phyloP scores from a whole-genome alignment of 2,888 invertebrate genomes.

The Stenchaetothrips biformis region DNA sequence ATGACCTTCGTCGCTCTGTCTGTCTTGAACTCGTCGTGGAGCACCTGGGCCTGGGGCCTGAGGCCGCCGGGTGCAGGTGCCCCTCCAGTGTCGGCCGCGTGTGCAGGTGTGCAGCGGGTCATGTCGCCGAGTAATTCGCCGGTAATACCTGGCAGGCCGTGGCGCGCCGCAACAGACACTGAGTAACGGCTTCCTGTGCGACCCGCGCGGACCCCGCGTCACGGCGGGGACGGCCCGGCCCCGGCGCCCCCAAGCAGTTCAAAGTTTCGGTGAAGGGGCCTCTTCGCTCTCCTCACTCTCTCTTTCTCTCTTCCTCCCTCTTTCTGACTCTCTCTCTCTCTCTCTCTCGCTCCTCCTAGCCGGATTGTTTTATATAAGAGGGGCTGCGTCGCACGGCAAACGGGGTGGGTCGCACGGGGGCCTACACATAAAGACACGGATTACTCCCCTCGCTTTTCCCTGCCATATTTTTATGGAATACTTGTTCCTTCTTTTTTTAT shows the following conservation, averaged over 20 bases:
- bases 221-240: too few species aligned
- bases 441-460: not conserved
- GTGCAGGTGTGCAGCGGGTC: too few species aligned
- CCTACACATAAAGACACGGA: conserved; percentile 20
- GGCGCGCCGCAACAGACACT: not conserved
- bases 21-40: too few species aligned
- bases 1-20: too few species aligned
- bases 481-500: not conserved
- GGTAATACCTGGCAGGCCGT: too few species aligned
- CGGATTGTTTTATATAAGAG: conserved; percentile 3
- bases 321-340: not conserved
- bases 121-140: too few species aligned
- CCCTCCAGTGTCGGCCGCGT: too few species aligned
- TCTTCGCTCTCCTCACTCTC: not conserved
- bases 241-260: too few species aligned
- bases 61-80: too few species aligned
- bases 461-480: conserved; percentile 16
- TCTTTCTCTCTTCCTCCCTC: not conserved
- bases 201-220: not conserved
- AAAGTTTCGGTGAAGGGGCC: too few species aligned
- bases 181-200: not conserved
- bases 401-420: not conserved
- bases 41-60: too few species aligned
- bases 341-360: not conserved
- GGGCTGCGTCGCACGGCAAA: not conserved